Percentiles rank a stretch among this genome's conserved stretches.
These are phyloP conservation scores for Petrolisthes cinctipes DNA, from an alignment of 2,888 invertebrate species.

Conservation along the genomic window DNA sequence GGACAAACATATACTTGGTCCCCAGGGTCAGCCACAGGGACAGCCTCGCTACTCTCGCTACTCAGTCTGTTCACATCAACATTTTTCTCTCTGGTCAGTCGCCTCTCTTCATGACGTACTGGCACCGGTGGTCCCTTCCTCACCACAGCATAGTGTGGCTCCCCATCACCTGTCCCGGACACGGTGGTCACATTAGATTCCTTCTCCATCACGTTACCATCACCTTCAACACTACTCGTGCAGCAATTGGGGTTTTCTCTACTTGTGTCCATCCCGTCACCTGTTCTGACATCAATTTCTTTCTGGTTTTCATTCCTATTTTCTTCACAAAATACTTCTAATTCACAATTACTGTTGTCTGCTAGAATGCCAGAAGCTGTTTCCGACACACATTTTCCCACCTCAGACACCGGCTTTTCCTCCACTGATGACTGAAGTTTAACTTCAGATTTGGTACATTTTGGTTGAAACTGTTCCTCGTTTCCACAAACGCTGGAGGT, in stretches of 20 bases:
- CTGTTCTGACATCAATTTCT: background rate
- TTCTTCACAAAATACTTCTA: background rate
- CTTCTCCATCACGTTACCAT: background rate
- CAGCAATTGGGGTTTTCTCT: background rate
- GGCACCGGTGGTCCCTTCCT: conserved; percentile 31
- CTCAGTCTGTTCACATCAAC: background rate
- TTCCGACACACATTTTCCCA: background rate
- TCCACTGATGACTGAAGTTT: background rate
- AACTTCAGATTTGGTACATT: background rate
- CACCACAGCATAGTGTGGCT: conserved; percentile 51
- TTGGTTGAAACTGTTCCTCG: background rate
- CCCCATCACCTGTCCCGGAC: background rate
- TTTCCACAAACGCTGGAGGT: background rate
- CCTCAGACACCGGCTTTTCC: background rate
- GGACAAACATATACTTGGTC: conserved; percentile 36
- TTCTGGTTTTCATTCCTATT: background rate
- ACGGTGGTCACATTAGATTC: background rate
- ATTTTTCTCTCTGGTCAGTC: background rate
- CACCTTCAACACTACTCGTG: background rate
- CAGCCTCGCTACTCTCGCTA: background rate
- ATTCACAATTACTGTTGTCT: background rate
- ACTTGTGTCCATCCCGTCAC: background rate
- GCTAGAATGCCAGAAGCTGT: background rate
- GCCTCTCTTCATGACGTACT: conserved; percentile 12
- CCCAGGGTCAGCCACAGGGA: background rate